Evolutionary conservation across 2,888 invertebrate species (phyloP), one percentile per base, ranked within the genome.

Genomic region (Tetrapedia diversipes): DNA sequence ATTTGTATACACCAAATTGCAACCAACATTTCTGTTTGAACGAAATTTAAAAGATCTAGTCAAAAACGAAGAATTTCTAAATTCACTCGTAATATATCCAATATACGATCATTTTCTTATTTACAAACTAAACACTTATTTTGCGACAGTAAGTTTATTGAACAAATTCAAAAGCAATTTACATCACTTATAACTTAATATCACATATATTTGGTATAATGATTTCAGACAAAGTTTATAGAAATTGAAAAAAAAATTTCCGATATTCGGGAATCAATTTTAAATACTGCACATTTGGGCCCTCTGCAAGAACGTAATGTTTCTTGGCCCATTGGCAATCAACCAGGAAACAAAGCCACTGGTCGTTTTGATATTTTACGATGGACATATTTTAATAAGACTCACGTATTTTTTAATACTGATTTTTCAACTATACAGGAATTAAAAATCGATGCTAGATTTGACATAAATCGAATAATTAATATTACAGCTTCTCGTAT

Each of bases 321-420:
- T 24, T 91, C 93, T 6, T 97, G 97, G 97, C 97, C 97, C 0
- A 91, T 96, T 53, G 97, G 96, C 67, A 94, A 94, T 80, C 94
- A 94, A 73, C 92, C 94, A 39, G 94, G 94, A 1, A 95, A 94
- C 78, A 94, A 94, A 79, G 95, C 97, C 2, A 93, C 93, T 16
- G 95, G 95, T 63, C 93, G 97, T 85, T 96, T 96, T 92, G 97
- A 98, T 92, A 94, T 98, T 79, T 93, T 97, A 57, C 95, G 95
- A 51, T 98, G 98, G 96, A 95, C 96, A 65, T 95, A 96, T 89
- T 96, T 99, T 91, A 98, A 98, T 89, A 94, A 93, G 77, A 95
- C 96, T 22, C 97, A 98, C 90, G 94, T 96, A 45, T 96, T 96
- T 91, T 94, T 96, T 91, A 95, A 96, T 29, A 95, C 96, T 91